Percentiles rank a stretch among this genome's conserved stretches.
These are phyloP conservation scores for Austrofundulus limnaeus DNA, from an alignment of 2,113 vertebrate species.

Conservation along the genomic window DNA sequence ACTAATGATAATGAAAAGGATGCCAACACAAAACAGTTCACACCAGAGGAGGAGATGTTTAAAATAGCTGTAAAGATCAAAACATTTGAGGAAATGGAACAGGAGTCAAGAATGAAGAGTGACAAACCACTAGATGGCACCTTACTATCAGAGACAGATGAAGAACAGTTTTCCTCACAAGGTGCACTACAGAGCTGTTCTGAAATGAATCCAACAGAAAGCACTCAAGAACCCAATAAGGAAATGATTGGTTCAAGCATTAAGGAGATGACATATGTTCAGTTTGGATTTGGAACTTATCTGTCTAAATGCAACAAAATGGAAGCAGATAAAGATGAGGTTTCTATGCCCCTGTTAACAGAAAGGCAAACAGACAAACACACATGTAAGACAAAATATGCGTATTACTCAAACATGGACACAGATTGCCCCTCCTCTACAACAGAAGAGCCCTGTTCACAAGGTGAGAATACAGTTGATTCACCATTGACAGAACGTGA, in stretches of 20 bases:
- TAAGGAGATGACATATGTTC: conserved; percentile 1
- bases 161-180: conserved; percentile 76
- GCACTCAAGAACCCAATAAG: background rate
- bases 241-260: conserved; percentile 6
- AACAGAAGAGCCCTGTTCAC: conserved; percentile 16
- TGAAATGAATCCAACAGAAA: conserved; percentile 36
- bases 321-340: conserved; percentile 17
- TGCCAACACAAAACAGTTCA: conserved; percentile 82
- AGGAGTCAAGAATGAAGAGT: conserved; percentile 86
- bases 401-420: background rate
- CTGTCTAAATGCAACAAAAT: conserved; percentile 13
- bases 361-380: conserved; percentile 13
- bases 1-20: conserved; percentile 63
- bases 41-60: conserved; percentile 97
- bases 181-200: conserved; percentile 60
- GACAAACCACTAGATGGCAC: conserved; percentile 76
- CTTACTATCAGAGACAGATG: conserved; percentile 32
- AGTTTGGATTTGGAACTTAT: conserved; percentile 12
- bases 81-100: conserved; percentile 94
- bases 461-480: conserved; percentile 9
- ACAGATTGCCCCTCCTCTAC: conserved; percentile 5
- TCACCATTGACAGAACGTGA: background rate
- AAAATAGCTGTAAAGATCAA: conserved; percentile 97
- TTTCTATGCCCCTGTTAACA: background rate
- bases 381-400: conserved; percentile 3